Conservation (phyloP, 2,113 vertebrate species). For the Brachypodius melanocephalos region DNA sequence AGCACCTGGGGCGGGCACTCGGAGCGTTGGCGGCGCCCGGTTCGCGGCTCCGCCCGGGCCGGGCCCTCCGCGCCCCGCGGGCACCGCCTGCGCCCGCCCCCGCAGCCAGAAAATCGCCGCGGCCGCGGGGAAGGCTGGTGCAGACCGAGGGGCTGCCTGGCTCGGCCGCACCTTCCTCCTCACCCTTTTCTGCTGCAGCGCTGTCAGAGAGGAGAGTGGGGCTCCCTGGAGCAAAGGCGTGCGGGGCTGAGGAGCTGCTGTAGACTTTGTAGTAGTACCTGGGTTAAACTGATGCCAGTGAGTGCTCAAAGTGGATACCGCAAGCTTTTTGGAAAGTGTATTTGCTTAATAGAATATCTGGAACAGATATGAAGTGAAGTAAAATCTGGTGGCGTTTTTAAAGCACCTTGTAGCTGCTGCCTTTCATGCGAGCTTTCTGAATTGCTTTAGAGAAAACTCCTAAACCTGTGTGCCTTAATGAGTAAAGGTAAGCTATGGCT, state of each 20-base stretch:
- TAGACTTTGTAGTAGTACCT: rapidly evolving
- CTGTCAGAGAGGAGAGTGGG: rapidly evolving
- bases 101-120: neutral
- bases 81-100: neutral
- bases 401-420: neutral
- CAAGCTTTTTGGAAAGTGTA: rapidly evolving
- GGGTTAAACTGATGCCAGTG: rapidly evolving
- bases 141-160: rapidly evolving
- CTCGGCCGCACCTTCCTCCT: rapidly evolving
- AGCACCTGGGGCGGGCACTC: rapidly evolving
- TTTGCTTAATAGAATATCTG: rapidly evolving
- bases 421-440: neutral
- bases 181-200: rapidly evolving
- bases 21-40: rapidly evolving
- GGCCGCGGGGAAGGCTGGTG: rapidly evolving
- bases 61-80: neutral
- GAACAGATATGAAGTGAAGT: neutral
- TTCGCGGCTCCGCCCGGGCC: neutral
- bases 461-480: neutral
- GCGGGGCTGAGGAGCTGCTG: neutral
- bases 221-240: neutral
- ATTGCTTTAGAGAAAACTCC: neutral
- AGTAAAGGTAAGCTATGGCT: neutral
- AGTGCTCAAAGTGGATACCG: rapidly evolving
- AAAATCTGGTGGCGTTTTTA: neutral